Percentiles rank a stretch among this genome's conserved stretches.
Evolutionary conservation across 2,797 vertebrate species (phyloP).

Genomic region (Hybognathus amarus): DNA sequence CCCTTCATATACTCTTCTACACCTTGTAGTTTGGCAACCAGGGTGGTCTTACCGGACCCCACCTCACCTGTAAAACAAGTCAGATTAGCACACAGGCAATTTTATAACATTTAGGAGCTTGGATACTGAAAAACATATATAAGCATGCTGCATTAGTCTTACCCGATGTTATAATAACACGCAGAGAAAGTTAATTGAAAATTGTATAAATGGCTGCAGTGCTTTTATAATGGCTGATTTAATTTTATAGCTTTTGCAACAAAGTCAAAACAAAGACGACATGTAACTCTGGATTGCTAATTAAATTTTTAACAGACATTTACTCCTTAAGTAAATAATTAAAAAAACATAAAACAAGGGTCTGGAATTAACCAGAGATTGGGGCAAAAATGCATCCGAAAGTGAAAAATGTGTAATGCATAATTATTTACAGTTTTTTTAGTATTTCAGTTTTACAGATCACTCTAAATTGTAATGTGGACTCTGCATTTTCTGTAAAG

Average conservation of each 20-base stretch:
- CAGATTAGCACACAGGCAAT: neutral
- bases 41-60: slow-evolving; percentile 95
- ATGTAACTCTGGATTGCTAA: neutral
- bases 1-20: slow-evolving; percentile 98
- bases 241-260: neutral
- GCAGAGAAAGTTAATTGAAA: neutral
- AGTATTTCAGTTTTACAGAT: no score
- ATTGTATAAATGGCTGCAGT: neutral
- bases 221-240: neutral
- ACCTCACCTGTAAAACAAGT: slow-evolving; percentile 86
- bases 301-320: neutral
- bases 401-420: neutral
- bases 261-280: neutral
- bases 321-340: neutral
- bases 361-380: neutral
- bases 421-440: neutral
- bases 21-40: slow-evolving; percentile 95
- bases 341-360: neutral
- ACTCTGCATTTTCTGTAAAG: no score
- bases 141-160: neutral
- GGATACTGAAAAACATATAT: neutral
- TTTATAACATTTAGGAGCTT: neutral
- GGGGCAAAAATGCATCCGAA: neutral
- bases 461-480: no score
- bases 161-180: neutral